phyloP scores from a whole-genome alignment of 2,888 invertebrate genomes.

The Pardosa pseudoannulata region DNA sequence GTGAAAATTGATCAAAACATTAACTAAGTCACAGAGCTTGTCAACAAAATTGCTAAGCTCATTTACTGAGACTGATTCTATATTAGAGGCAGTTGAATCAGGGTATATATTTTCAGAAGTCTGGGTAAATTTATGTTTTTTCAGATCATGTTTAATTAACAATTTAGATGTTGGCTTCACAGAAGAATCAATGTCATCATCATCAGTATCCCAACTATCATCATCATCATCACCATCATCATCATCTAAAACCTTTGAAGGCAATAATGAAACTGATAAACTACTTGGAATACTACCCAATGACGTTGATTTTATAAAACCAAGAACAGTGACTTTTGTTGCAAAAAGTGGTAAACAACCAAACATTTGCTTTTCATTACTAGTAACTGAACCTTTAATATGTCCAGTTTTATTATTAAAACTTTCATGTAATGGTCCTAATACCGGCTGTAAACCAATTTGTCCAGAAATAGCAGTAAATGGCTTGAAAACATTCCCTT shows the following conservation, averaged over 20 bases:
- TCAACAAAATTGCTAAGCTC: constrained; percentile 5
- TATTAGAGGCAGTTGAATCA: background rate
- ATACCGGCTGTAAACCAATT: constrained; percentile 6
- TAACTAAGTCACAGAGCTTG: background rate
- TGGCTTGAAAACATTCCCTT: constrained; percentile 28
- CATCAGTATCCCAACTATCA: constrained; percentile 35
- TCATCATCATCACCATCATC: background rate
- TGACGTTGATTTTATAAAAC: constrained; percentile 24
- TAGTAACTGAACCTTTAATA: background rate
- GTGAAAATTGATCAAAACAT: background rate
- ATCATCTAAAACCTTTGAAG: background rate
- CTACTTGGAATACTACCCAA: background rate
- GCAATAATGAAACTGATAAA: too few species aligned
- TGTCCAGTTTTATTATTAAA: background rate
- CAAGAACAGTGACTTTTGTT: constrained; percentile 32
- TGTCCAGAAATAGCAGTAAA: constrained; percentile 26
- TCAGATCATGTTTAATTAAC: background rate
- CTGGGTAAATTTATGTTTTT: constrained; percentile 36
- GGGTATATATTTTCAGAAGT: constrained; percentile 13
- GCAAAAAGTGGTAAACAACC: constrained; percentile 8
- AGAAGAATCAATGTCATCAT: background rate
- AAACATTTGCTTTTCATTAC: background rate
- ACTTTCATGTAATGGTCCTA: constrained; percentile 30
- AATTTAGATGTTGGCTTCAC: background rate
- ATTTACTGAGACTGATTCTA: background rate